Evolutionary conservation across 2,113 vertebrate species (phyloP).

Genomic region (Chamaetylas fuelleborni): DNA sequence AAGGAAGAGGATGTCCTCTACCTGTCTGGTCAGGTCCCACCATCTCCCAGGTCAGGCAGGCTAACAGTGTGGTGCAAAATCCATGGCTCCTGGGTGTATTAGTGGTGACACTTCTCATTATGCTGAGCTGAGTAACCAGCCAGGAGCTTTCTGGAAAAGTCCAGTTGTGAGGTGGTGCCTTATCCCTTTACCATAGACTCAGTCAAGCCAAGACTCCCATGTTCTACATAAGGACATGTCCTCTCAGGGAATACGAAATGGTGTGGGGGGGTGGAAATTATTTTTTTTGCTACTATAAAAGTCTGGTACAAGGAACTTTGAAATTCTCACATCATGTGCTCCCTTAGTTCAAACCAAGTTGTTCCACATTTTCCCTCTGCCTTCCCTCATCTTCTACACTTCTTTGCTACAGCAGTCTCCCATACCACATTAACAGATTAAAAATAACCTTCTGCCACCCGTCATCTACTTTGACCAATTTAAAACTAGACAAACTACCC

Average conservation of each 20-base stretch:
- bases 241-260: neutral
- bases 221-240: neutral
- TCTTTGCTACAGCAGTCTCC: neutral
- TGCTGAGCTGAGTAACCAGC: neutral
- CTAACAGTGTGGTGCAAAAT: neutral
- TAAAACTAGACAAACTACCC: neutral
- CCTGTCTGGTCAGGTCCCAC: neutral
- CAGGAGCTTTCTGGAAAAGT: neutral
- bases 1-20: neutral
- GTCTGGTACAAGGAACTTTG: neutral
- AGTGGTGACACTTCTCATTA: neutral
- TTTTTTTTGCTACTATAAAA: neutral
- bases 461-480: slow-evolving; percentile 18
- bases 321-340: neutral
- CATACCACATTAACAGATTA: slow-evolving; percentile 8
- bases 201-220: neutral
- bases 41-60: neutral
- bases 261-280: fast-evolving
- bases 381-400: neutral
- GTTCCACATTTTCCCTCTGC: neutral
- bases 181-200: neutral
- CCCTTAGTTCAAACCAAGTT: neutral
- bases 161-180: neutral
- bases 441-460: slow-evolving; percentile 39
- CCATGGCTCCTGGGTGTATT: neutral